Conservation (phyloP, 2,797 vertebrate species). For the Schizothorax lantsangensis region DNA sequence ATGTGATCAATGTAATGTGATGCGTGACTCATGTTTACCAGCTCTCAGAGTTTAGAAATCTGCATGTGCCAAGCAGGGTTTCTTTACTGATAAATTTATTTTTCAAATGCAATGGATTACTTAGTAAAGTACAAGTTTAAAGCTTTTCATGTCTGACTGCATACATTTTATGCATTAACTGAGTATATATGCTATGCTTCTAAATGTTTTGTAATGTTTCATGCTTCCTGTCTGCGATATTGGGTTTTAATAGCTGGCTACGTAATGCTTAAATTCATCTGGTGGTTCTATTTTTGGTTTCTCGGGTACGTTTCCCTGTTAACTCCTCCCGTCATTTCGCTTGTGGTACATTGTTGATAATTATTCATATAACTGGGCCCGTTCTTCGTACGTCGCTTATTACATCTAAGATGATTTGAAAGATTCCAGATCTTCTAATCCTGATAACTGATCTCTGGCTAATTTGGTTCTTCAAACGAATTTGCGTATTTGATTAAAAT, state of each 20-base stretch:
- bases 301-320: constrained; percentile 15
- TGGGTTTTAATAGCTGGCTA: constrained; percentile 24
- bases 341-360: neutral
- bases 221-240: neutral
- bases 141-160: neutral
- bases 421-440: no score
- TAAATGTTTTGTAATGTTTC: constrained; percentile 6
- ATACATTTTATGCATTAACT: neutral
- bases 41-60: neutral
- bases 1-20: constrained; percentile 29
- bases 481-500: no score
- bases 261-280: constrained; percentile 32
- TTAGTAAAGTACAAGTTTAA: neutral
- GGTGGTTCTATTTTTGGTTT: constrained; percentile 48
- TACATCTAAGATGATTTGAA: no score
- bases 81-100: neutral
- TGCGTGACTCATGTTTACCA: constrained; percentile 33
- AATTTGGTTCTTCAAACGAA: no score
- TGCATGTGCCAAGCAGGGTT: neutral
- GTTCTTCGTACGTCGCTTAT: no score
- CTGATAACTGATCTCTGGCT: no score
- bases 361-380: neutral
- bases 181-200: neutral
- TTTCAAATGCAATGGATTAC: neutral
- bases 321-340: neutral